These are phyloP conservation scores for Tupaia chinensis DNA, from an alignment of 2,113 vertebrate genomes.

Conservation along the genomic window DNA sequence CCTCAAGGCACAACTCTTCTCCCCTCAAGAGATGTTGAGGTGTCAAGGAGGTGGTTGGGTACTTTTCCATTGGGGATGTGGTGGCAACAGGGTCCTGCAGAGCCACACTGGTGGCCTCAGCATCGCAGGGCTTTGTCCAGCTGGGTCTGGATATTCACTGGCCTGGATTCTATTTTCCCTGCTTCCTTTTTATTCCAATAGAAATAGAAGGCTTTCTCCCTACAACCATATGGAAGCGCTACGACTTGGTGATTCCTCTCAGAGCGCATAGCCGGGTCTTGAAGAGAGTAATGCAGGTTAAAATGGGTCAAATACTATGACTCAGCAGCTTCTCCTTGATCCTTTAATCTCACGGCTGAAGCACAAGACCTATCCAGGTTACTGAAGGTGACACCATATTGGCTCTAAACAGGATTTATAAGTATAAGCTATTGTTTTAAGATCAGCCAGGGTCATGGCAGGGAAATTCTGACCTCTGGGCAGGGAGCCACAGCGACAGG, in stretches of 20 bases:
- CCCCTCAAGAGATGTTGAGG: not conserved
- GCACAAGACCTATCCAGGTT: not conserved
- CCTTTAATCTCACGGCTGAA: constrained; percentile 21
- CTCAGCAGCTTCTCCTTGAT: constrained; percentile 6
- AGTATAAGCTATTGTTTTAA: not conserved
- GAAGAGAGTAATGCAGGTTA: not conserved
- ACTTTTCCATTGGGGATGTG: not conserved
- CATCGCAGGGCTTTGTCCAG: not conserved
- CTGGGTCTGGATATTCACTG: not conserved
- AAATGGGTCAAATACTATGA: constrained; percentile 10
- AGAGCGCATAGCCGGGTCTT: not conserved
- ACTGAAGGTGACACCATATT: not conserved
- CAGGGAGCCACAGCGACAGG: not conserved
- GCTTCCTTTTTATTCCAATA: not conserved
- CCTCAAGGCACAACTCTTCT: not conserved
- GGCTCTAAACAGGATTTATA: not conserved
- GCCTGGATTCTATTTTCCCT: not conserved
- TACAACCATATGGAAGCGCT: not conserved
- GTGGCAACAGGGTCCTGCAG: not conserved
- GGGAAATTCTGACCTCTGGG: not conserved
- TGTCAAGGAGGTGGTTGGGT: not conserved
- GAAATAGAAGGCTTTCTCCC: not conserved
- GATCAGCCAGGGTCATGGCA: not conserved
- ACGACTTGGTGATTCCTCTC: not conserved
- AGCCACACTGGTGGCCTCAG: not conserved